A percentile compares a stretch with the other conserved stretches of the same genome.
Evolutionary conservation across 2,888 invertebrate species (phyloP).

Genomic region (Aphodius sticticus): DNA sequence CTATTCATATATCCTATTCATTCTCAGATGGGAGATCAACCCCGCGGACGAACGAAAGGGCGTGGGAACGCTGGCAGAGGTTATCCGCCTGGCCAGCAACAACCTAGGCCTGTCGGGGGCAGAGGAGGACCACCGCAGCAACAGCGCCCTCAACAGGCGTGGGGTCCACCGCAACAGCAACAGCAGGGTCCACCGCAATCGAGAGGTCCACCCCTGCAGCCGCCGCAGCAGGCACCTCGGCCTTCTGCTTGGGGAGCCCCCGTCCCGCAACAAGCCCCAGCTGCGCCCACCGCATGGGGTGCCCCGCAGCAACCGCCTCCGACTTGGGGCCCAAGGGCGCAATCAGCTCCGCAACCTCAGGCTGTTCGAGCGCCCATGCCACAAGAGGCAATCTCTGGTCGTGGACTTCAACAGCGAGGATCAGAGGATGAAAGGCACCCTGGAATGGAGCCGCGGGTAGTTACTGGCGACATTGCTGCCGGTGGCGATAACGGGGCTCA

Average conservation of each 20-base stretch:
- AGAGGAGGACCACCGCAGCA: slow-evolving; percentile 40
- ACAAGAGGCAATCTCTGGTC: slow-evolving; percentile 29
- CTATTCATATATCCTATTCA: too few relatives aligned
- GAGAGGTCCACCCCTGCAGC: slow-evolving; percentile 40
- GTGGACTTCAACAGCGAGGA: slow-evolving; percentile 20
- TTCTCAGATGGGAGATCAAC: background rate
- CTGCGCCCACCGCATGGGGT: background rate
- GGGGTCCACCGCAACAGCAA: slow-evolving; percentile 25
- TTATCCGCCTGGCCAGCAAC: slow-evolving; percentile 20
- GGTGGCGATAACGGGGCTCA: slow-evolving; percentile 56
- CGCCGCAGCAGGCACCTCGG: background rate
- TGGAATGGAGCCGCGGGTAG: slow-evolving; percentile 17
- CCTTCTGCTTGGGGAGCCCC: background rate
- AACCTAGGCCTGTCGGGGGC: slow-evolving; percentile 44
- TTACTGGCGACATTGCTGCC: slow-evolving; percentile 37
- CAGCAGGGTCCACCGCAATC: slow-evolving; percentile 21
- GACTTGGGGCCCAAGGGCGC: slow-evolving; percentile 41
- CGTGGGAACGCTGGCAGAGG: slow-evolving; percentile 14
- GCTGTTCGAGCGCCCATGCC: background rate
- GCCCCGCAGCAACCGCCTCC: slow-evolving; percentile 28
- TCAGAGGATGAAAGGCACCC: slow-evolving; percentile 32
- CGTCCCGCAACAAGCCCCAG: background rate
- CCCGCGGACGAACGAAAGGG: background rate
- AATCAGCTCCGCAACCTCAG: background rate
- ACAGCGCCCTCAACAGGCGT: slow-evolving; percentile 22